phyloP scores from a whole-genome alignment of 2,113 vertebrate genomes.

The Aplodontia rufa region DNA sequence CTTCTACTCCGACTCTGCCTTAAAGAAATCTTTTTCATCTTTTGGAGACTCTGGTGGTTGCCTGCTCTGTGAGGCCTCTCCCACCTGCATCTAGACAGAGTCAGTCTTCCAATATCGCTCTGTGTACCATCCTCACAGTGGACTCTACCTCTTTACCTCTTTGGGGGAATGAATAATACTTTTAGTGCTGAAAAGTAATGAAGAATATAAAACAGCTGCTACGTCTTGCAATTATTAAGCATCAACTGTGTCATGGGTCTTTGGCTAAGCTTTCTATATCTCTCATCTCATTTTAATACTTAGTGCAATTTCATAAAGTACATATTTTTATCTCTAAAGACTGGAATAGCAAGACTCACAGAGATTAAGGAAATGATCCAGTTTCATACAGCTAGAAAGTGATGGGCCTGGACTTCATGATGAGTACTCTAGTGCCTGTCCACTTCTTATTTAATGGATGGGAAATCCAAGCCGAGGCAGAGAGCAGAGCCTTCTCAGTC shows the following conservation, averaged over 20 bases:
- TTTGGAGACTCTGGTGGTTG: background rate
- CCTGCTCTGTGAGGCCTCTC: background rate
- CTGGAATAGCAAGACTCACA: conserved; percentile 1
- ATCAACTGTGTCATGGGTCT: background rate
- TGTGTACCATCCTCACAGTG: background rate
- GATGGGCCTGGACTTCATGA: background rate
- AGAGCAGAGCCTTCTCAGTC: background rate
- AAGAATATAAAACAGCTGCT: background rate
- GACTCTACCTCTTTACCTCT: background rate
- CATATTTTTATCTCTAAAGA: conserved; percentile 20
- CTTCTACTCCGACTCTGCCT: background rate
- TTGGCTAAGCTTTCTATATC: background rate
- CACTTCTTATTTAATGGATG: background rate
- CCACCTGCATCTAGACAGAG: background rate
- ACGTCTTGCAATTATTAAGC: background rate
- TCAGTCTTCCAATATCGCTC: background rate
- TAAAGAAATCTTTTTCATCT: background rate
- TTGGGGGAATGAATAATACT: background rate
- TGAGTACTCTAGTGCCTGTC: background rate
- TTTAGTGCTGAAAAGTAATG: background rate
- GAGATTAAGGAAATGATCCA: conserved; percentile 1
- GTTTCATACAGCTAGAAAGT: background rate
- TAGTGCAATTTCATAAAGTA: background rate
- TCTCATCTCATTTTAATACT: conserved; percentile 30
- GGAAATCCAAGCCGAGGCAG: background rate